A percentile compares a stretch with the other conserved stretches of the same genome.
Conservation (phyloP, 2,797 vertebrate species). For the Rhadinocentrus ornatus region DNA sequence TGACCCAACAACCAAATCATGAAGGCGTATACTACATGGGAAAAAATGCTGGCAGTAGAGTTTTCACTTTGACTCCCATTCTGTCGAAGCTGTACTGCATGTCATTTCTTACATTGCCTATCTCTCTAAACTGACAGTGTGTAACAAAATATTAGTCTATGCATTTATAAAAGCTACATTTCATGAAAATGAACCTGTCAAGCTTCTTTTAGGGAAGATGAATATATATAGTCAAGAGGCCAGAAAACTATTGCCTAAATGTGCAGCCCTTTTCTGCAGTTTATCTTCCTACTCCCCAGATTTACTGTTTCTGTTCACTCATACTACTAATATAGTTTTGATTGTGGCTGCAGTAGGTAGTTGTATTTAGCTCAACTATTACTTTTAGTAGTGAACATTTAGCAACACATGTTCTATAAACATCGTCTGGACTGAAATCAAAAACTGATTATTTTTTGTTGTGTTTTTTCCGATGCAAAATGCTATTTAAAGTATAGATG, state of each 20-base stretch:
- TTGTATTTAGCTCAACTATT: background rate
- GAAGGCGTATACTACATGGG: background rate
- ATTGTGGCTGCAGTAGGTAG: constrained; percentile 8
- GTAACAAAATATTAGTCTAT: constrained; percentile 7
- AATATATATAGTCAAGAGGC: background rate
- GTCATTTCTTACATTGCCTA: background rate
- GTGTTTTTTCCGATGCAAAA: background rate
- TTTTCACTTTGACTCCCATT: constrained; percentile 8
- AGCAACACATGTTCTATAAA: background rate
- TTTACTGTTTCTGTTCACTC: background rate
- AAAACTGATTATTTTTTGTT: too few relatives aligned
- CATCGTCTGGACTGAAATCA: background rate
- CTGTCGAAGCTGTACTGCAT: background rate
- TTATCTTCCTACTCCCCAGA: constrained; percentile 10
- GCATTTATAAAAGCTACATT: constrained; percentile 8
- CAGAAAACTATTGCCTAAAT: constrained; percentile 12
- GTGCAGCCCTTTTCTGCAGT: constrained; percentile 4
- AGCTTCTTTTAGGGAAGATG: background rate
- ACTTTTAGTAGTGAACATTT: background rate
- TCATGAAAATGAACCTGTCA: constrained; percentile 22
- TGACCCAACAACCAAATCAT: background rate
- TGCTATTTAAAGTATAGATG: too few relatives aligned
- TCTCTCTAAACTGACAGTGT: constrained; percentile 8
- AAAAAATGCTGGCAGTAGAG: background rate
- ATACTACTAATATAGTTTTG: background rate